phyloP scores from a whole-genome alignment of 2,113 vertebrate species.

The Sarotherodon lohbergeri region DNA sequence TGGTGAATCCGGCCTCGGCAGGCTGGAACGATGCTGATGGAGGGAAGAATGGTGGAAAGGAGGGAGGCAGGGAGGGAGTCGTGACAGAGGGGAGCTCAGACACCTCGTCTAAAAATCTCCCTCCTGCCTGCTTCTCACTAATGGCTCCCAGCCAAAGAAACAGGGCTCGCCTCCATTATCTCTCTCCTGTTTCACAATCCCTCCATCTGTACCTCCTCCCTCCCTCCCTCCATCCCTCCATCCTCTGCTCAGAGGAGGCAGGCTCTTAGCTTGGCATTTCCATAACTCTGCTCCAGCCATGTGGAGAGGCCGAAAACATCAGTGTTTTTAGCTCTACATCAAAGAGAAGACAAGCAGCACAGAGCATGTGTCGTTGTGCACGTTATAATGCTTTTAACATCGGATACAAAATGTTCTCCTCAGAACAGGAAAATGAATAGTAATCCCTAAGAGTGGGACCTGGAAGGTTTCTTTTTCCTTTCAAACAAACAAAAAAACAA shows the following conservation, averaged over 20 bases:
- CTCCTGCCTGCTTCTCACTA: slow-evolving; percentile 31
- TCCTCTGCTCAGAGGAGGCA: not conserved
- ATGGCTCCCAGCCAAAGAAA: slow-evolving; percentile 45
- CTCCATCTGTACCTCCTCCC: slow-evolving; percentile 37
- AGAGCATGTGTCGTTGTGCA: not conserved
- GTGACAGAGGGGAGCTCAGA: slow-evolving; percentile 29
- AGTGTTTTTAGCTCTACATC: not conserved
- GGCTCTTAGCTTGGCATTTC: slow-evolving; percentile 25
- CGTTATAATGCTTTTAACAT: not conserved
- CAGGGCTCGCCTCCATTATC: slow-evolving; percentile 61
- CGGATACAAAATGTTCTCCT: slow-evolving; percentile 23
- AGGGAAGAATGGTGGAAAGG: not conserved
- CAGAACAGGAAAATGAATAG: not conserved
- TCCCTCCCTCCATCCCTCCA: not conserved
- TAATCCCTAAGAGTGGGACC: not conserved
- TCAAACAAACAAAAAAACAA: not conserved
- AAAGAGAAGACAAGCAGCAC: slow-evolving; percentile 11
- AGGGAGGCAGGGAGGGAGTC: slow-evolving; percentile 22
- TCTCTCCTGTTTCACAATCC: slow-evolving; percentile 23
- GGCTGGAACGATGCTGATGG: slow-evolving; percentile 5
- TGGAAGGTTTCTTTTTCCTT: not conserved
- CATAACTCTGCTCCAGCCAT: slow-evolving; percentile 33
- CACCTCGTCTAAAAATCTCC: slow-evolving; percentile 42
- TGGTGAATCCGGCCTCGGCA: not conserved
- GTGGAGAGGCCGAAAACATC: slow-evolving; percentile 34